Conservation (phyloP, 1,140 invertebrate genomes). For the Phenacoccus solenopsis region DNA sequence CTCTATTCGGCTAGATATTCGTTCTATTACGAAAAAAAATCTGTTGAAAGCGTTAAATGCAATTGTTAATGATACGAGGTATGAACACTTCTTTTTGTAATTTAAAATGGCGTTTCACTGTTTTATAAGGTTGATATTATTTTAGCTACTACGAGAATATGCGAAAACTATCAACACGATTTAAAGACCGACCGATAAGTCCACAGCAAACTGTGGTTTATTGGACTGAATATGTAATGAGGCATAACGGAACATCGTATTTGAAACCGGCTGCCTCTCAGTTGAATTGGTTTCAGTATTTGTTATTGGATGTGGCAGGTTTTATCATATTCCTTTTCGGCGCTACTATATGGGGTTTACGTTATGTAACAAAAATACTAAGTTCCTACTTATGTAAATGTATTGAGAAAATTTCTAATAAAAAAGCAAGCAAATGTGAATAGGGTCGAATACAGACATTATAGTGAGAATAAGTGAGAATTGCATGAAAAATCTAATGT, state of each 20-base stretch:
- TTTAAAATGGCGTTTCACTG: too few relatives aligned
- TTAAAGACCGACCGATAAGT: slow-evolving; percentile 39
- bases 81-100: too few relatives aligned
- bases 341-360: too few relatives aligned
- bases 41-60: neutral
- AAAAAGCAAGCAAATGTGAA: too few relatives aligned
- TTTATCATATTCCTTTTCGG: too few relatives aligned
- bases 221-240: slow-evolving; percentile 43
- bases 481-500: too few relatives aligned
- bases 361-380: too few relatives aligned
- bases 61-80: neutral
- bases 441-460: too few relatives aligned
- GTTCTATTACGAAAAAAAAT: neutral
- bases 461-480: too few relatives aligned
- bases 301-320: slow-evolving; percentile 18
- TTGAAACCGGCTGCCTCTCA: neutral
- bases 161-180: slow-evolving; percentile 22
- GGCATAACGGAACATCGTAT: slow-evolving; percentile 32
- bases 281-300: slow-evolving; percentile 17
- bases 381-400: too few relatives aligned
- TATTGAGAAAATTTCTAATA: too few relatives aligned
- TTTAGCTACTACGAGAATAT: slow-evolving; percentile 19
- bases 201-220: slow-evolving; percentile 41
- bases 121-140: too few relatives aligned
- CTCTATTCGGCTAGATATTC: neutral